phyloP scores from a whole-genome alignment of 2,888 invertebrate species.

The Oligia fasciuncula region DNA sequence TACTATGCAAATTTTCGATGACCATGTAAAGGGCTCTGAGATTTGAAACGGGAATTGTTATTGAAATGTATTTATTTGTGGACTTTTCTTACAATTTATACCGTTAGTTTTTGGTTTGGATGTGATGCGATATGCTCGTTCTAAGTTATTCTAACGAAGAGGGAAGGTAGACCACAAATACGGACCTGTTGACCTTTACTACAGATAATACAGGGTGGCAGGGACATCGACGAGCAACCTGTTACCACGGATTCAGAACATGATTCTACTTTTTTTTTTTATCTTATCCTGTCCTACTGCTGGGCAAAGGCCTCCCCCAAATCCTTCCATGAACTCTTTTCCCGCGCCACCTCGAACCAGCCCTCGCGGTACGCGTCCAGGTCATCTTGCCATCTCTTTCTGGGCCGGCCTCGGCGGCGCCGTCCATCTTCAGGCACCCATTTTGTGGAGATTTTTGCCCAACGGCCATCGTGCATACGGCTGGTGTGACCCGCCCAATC shows the following conservation, averaged over 20 bases:
- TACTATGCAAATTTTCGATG: conserved; percentile 43
- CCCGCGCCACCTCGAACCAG: too few species aligned
- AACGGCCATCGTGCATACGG: too few species aligned
- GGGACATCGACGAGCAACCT: neutral
- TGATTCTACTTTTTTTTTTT: too few species aligned
- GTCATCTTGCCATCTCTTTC: too few species aligned
- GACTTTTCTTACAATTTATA: conserved; percentile 1
- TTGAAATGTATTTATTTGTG: conserved; percentile 35
- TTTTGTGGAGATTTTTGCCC: too few species aligned
- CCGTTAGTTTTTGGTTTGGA: conserved; percentile 8
- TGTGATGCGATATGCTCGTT: neutral
- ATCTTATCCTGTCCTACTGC: too few species aligned
- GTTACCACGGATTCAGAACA: neutral
- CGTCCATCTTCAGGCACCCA: too few species aligned
- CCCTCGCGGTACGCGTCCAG: too few species aligned
- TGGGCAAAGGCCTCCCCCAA: too few species aligned
- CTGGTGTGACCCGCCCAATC: too few species aligned
- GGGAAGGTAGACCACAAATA: neutral
- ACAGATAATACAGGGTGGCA: neutral
- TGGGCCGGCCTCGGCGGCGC: too few species aligned
- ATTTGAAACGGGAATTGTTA: conserved; percentile 37
- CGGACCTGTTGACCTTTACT: neutral
- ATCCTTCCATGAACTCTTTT: too few species aligned
- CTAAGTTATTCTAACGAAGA: neutral
- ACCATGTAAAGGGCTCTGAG: conserved; percentile 31